Base-by-base conservation (phyloP, 2,797 vertebrate genomes). In the Manis javanica region DNA sequence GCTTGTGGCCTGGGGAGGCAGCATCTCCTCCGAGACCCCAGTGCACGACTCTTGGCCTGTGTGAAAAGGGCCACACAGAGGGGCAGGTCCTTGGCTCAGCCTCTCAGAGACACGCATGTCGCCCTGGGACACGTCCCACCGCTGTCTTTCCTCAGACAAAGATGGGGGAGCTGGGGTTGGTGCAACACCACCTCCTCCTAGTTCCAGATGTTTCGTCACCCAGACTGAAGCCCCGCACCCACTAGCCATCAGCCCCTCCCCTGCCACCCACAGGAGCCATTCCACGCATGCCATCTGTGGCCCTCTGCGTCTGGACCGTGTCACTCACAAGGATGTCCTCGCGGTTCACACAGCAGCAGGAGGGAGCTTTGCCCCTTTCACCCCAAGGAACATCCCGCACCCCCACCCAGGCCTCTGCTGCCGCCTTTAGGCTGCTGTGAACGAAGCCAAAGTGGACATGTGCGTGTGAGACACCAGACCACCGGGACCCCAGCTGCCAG, bases 41-140 rank as follows among this genome's bases (percentile, higher is more conserved):
- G 55, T 26, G n/a, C 21, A 39, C n/a, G 39, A 9, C 49, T n/a
- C 49, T 37, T 3, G 6, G 8, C 75, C 66, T 1, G 2, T 9
- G 23, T 12, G 11, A 46, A 24, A 24, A 46, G 10, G 13, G 21
- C 34, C 4, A 1, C 7, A 18, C 15, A 31, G 59, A 57, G 23
- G 29, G 37, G 66, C 29, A 8, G 49, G 24, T 53, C 63, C 78
- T 57, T 7, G 13, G 57, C 49, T 46, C 31, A 3, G 7, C 31
- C 61, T 23, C 31, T 53, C 74, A 19, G n/a, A 79, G 77, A 31
- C 77, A 55, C 24, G 34, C 14, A 24, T 26, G 53, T 49, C 13
- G 46, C 51, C 46, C 19, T 14, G 2, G 13, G 68, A 53, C 55
- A 19, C 24, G 4, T 23, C 51, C 29, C 1, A 0, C 7, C 2